These are phyloP conservation scores for Phaenicophaeus curvirostris DNA, from an alignment of 2,797 vertebrate genomes.

Conservation along the genomic window DNA sequence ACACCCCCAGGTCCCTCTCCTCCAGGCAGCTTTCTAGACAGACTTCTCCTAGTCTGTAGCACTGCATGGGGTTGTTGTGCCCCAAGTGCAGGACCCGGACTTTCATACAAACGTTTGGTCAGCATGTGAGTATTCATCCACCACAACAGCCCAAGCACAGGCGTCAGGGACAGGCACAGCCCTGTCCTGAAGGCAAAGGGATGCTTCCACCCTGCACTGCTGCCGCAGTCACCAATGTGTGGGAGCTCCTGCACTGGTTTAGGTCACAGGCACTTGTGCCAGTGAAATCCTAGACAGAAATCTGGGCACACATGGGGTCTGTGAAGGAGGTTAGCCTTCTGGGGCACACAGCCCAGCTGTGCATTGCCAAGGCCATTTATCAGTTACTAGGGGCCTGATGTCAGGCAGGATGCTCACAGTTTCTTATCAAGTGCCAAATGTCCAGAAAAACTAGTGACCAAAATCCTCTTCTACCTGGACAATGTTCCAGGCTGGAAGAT, in stretches of 20 bases:
- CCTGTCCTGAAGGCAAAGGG: neutral
- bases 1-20: too few species aligned
- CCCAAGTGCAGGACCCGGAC: too few species aligned
- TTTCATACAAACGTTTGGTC: neutral
- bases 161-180: neutral
- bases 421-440: neutral
- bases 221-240: rapidly evolving
- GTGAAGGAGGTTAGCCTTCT: neutral
- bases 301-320: neutral
- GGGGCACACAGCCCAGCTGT: rapidly evolving
- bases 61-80: too few species aligned
- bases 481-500: neutral
- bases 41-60: too few species aligned
- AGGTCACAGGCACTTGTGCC: neutral
- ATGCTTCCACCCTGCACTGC: neutral
- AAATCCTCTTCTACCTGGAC: neutral
- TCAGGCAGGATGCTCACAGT: neutral
- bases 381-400: neutral
- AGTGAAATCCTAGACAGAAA: neutral
- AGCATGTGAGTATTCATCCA: neutral
- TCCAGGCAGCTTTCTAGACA: too few species aligned
- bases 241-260: neutral
- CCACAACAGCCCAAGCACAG: neutral
- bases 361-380: neutral
- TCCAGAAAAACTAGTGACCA: neutral